A percentile compares a stretch with the other conserved stretches of the same genome.
phyloP scores from a whole-genome alignment of 2,797 vertebrate genomes.

The Lophotriccus pileatus region DNA sequence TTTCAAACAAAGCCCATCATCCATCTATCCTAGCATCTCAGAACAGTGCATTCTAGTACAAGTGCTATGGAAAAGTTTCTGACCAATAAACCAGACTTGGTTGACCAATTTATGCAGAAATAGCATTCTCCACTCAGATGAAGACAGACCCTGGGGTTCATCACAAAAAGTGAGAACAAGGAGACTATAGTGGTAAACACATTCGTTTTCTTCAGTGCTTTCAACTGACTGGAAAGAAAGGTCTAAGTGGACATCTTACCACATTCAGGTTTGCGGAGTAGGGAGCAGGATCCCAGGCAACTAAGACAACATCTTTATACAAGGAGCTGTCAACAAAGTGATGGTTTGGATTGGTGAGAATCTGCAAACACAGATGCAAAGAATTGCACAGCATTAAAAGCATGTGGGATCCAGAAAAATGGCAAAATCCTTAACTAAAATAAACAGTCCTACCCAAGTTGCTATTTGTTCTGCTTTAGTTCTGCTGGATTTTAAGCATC shows the following conservation, averaged over 20 bases:
- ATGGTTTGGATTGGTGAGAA: slow-evolving; percentile 89
- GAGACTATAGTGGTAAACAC: not conserved
- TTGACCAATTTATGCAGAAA: not conserved
- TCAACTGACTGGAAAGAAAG: not conserved
- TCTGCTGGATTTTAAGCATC: not conserved
- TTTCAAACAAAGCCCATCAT: not conserved
- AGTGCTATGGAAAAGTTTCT: not conserved
- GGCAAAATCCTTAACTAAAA: slow-evolving; percentile 17
- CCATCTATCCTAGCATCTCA: not conserved
- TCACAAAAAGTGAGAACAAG: not conserved
- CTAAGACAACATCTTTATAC: slow-evolving; percentile 92
- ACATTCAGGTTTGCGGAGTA: slow-evolving; percentile 89
- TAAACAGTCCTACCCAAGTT: not conserved
- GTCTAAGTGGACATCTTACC: slow-evolving; percentile 74
- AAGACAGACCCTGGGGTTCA: not conserved
- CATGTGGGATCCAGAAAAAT: not conserved
- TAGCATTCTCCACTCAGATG: not conserved
- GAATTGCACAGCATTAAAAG: not conserved
- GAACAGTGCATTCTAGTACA: not conserved
- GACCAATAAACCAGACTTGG: not conserved
- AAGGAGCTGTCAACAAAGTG: slow-evolving; percentile 89
- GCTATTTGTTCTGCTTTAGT: slow-evolving; percentile 1
- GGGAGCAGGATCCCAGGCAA: slow-evolving; percentile 97
- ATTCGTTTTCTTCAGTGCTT: not conserved
- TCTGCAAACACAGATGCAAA: slow-evolving; percentile 72